Conservation (phyloP, 2,797 vertebrate genomes). For the Molothrus aeneus region DNA sequence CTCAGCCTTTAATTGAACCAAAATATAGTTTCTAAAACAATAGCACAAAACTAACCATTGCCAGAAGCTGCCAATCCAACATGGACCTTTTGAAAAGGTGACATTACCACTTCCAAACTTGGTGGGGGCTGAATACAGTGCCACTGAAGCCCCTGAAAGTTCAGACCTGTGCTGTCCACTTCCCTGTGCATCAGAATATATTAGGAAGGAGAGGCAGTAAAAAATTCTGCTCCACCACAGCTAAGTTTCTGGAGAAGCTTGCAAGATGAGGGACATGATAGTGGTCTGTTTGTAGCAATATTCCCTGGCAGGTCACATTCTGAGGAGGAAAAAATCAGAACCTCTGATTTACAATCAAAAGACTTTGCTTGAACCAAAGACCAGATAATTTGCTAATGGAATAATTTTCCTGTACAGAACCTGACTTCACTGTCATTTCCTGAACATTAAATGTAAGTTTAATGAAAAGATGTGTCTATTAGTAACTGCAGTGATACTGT, state of each 20-base stretch:
- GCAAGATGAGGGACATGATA: background rate
- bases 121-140: background rate
- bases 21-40: background rate
- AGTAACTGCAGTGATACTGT: background rate
- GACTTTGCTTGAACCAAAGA: background rate
- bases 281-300: background rate
- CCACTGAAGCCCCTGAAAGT: background rate
- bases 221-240: background rate
- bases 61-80: background rate
- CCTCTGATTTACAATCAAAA: background rate
- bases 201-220: background rate
- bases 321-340: background rate
- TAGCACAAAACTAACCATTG: background rate
- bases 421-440: background rate
- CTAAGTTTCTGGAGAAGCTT: background rate
- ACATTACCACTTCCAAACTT: background rate
- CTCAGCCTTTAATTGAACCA: background rate
- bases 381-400: background rate
- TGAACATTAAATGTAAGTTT: background rate
- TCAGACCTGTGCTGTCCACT: background rate
- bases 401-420: background rate
- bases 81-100: background rate
- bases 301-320: background rate
- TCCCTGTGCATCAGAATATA: background rate
- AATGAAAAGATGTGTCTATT: background rate